Evolutionary conservation across 1,140 invertebrate genomes (phyloP), one percentile per base, ranked within the genome.

Genomic region (Drosophila ironensis): DNA sequence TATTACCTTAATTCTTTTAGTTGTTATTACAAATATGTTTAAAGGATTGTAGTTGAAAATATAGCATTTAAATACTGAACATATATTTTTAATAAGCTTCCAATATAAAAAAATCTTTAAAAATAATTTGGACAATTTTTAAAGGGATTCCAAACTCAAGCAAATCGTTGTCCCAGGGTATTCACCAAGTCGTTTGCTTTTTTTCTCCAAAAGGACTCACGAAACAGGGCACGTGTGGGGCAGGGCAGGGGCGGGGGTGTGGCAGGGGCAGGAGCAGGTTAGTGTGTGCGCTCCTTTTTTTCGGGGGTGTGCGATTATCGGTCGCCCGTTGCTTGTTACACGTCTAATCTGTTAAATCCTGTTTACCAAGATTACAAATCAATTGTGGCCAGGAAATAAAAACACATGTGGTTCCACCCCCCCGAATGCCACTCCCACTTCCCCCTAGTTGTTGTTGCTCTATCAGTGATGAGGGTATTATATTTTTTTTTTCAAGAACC

Each of bases 301-400:
- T 54, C 47, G 54, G 52, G 66, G 40, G 57, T 73, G 64, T 78
- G 73, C 69, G 78, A 84, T 78, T 84, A 84, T 84, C 73, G 81
- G 73, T 70, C 64, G 73, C 59, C 59, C 54, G 59, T 63, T 61
- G 59, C 78, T 86, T 84, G 80, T 86, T 86, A 84, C 73, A 84
- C 78, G 80, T 84, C 73, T 86, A 84, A 84, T 84, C 78, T 84
- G 78, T 86, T 84, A 78, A 84, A 84, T 84, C 80, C 78, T 84
- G 78, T 84, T 86, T 84, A 78, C 78, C 70, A 74, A 84, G 78
- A 84, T 84, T 84, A 84, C 80, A 84, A 84, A 84, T 84, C 78
- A 84, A 84, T 84, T 84, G 80, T 84, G 78, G 80, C 70, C 73
- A 86, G 59, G 56, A 84, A 77, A 82, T 82, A 82, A 82, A 82